Conservation (phyloP, 2,113 vertebrate genomes). For the Atractosteus spatula region DNA sequence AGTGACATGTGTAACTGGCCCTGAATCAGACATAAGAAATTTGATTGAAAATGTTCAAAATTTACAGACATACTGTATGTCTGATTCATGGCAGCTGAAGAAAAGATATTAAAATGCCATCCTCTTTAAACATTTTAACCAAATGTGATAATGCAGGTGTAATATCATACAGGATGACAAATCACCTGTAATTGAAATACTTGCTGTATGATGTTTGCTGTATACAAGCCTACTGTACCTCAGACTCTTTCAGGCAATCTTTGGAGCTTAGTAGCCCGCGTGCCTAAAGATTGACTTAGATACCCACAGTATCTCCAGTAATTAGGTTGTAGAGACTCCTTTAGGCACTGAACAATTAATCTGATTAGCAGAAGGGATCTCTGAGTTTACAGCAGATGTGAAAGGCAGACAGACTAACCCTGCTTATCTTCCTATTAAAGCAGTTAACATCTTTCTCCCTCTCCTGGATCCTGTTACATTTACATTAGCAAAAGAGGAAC, state of each 20-base stretch:
- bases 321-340: constrained; percentile 3
- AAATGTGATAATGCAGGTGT: too few relatives aligned
- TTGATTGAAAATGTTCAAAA: too few relatives aligned
- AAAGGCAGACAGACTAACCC: constrained; percentile 7
- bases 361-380: constrained; percentile 1
- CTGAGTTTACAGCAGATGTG: constrained; percentile 5
- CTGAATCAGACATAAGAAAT: too few relatives aligned
- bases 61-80: too few relatives aligned
- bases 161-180: too few relatives aligned
- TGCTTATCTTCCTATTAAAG: background rate
- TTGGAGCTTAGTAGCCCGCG: background rate
- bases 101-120: too few relatives aligned
- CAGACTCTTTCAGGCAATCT: background rate
- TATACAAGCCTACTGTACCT: background rate
- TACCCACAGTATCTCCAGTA: background rate
- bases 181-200: too few relatives aligned
- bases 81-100: too few relatives aligned
- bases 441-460: background rate
- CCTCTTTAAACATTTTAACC: too few relatives aligned
- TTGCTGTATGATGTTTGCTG: too few relatives aligned
- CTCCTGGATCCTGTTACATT: background rate
- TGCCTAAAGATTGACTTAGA: background rate
- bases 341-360: constrained; percentile 8
- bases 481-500: too few relatives aligned
- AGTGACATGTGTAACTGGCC: too few relatives aligned